Percentiles rank a stretch among this genome's conserved stretches.
These are phyloP conservation scores for Clarias gariepinus DNA, from an alignment of 2,113 vertebrate genomes.

Conservation along the genomic window DNA sequence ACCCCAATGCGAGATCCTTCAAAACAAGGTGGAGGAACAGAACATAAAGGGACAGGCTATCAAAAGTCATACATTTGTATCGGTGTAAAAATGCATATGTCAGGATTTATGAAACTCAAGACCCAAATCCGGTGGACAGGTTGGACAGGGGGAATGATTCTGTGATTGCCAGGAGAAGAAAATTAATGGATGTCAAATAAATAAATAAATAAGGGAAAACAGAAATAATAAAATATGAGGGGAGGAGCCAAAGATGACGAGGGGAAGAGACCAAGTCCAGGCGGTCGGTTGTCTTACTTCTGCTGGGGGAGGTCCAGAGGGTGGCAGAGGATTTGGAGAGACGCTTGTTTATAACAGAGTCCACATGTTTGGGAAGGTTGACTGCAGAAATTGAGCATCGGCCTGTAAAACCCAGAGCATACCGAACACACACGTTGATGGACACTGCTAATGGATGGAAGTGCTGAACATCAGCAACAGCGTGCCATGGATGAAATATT, in stretches of 20 bases:
- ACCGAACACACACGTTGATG: constrained; percentile 44
- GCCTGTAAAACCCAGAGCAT: constrained; percentile 90
- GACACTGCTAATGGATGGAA: constrained; percentile 5
- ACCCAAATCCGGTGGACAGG: constrained; percentile 21
- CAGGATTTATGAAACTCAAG: constrained; percentile 35
- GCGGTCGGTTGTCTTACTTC: constrained; percentile 87
- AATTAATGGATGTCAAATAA: constrained; percentile 55
- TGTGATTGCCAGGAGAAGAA: constrained; percentile 54
- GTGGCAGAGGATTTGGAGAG: constrained; percentile 99
- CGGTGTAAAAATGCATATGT: constrained; percentile 42
- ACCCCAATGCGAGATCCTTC: neutral
- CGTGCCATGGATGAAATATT: constrained; percentile 10
- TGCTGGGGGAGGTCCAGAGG: constrained; percentile 98
- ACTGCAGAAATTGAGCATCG: constrained; percentile 96
- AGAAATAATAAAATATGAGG: constrained; percentile 55
- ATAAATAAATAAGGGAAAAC: constrained; percentile 43
- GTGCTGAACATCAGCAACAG: neutral
- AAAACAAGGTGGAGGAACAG: constrained; percentile 24
- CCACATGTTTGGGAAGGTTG: constrained; percentile 99
- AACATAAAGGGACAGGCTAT: constrained; percentile 30
- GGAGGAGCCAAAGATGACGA: constrained; percentile 55
- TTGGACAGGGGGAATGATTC: constrained; percentile 58
- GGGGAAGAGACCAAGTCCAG: constrained; percentile 46
- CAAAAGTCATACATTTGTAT: constrained; percentile 47
- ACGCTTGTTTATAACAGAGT: constrained; percentile 98